phyloP scores from a whole-genome alignment of 2,888 invertebrate genomes.

The Lycaena phlaeas region DNA sequence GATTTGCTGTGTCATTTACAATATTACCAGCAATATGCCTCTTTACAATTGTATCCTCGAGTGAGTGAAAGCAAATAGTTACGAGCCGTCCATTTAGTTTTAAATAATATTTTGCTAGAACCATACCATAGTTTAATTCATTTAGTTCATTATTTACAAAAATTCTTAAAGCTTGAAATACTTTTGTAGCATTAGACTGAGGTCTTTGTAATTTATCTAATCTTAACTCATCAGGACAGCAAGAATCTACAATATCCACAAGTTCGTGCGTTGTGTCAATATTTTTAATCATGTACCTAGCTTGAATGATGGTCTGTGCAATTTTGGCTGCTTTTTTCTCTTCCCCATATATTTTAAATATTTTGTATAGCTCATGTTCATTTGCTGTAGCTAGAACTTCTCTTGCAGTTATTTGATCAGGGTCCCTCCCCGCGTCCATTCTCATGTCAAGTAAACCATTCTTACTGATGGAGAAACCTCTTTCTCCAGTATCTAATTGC shows the following conservation, averaged over 20 bases:
- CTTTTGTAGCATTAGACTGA: conserved; percentile 90
- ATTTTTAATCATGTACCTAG: conserved; percentile 81
- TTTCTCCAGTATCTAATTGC: conserved; percentile 87
- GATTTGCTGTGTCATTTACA: conserved; percentile 79
- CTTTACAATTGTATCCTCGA: conserved; percentile 95
- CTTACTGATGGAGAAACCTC: conserved; percentile 90
- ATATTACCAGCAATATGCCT: conserved; percentile 87
- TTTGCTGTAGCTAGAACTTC: conserved; percentile 87
- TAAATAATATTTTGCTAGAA: conserved; percentile 82
- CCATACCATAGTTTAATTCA: conserved; percentile 91
- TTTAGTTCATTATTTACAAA: conserved; percentile 97
- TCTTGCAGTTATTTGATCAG: conserved; percentile 85
- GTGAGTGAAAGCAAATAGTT: conserved; percentile 91
- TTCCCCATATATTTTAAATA: conserved; percentile 94
- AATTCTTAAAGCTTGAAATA: conserved; percentile 93
- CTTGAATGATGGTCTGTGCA: conserved; percentile 88
- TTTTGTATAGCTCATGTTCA: conserved; percentile 84
- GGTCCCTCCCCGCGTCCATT: conserved; percentile 86
- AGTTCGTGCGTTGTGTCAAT: conserved; percentile 89
- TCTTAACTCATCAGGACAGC: conserved; percentile 69
- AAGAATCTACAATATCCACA: conserved; percentile 79
- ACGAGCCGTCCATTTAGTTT: conserved; percentile 85
- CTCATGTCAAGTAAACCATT: conserved; percentile 96
- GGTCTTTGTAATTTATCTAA: conserved; percentile 83
- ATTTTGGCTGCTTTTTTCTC: conserved; percentile 90